These are phyloP conservation scores for Neolamprologus hecqui DNA, from an alignment of 2,113 vertebrate species.

Conservation along the genomic window DNA sequence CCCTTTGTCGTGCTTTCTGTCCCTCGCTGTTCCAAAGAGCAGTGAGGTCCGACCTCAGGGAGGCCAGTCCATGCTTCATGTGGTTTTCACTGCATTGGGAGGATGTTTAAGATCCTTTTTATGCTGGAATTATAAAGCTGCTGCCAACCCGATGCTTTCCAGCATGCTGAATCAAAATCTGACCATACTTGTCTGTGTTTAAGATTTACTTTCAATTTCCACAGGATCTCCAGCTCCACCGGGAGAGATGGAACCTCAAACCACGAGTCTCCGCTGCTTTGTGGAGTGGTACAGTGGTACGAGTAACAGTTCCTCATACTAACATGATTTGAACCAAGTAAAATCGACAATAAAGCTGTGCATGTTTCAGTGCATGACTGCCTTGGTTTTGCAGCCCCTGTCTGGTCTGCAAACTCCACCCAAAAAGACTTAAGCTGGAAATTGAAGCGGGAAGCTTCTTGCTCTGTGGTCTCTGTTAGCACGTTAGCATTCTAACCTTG, in stretches of 20 bases:
- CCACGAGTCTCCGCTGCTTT: neutral
- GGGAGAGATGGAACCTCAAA: neutral
- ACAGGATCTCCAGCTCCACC: neutral
- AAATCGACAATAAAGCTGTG: neutral
- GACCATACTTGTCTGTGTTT: neutral
- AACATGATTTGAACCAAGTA: neutral
- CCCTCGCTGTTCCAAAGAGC: fast-evolving
- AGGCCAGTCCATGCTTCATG: neutral
- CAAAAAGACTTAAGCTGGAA: neutral
- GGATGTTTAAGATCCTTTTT: neutral
- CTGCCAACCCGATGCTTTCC: neutral
- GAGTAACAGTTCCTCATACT: fast-evolving
- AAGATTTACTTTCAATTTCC: neutral
- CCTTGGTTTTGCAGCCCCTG: neutral
- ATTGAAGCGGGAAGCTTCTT: neutral
- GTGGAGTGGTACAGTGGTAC: neutral
- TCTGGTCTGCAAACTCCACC: neutral
- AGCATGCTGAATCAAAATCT: neutral
- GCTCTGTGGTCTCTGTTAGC: neutral
- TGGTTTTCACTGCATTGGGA: neutral
- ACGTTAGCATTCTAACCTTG: neutral
- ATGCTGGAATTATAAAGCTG: neutral
- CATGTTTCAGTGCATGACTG: fast-evolving
- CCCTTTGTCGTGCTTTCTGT: neutral
- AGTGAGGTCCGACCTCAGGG: neutral